Base-by-base conservation (phyloP, 2,888 invertebrate species). In the Microplitis manilae region DNA sequence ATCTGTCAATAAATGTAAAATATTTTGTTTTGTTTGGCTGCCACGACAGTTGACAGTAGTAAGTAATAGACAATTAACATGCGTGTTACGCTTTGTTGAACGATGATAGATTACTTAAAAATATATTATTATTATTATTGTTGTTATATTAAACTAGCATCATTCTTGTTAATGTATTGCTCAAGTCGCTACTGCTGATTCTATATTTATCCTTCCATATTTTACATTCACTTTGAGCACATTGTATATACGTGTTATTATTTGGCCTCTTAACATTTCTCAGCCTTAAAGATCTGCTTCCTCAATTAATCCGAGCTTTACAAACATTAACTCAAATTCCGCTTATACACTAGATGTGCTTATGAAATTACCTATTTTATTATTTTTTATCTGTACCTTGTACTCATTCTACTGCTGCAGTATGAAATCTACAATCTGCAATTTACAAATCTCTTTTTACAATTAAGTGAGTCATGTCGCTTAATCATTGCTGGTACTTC, bases 11-110 rank as follows among this genome's bases (percentile, higher is more conserved):
- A 30, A 30, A 4, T 30, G 30, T 30, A 4, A 30, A 30, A 30
- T 50, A 9, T 50, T 83, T 83, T 78, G 79, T 82, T 80, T 83
- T 86, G 83, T 86, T 87, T 80, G 80, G 88, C 86, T 88, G 85
- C 86, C 83, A 82, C 82, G 82, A 85, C 85, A 89, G 89, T 85
- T 85, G 88, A 87, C 78, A 86, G 85, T 86, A 87, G 86, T 89
- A 89, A 87, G 90, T 89, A 86, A 87, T 80, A 81, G 79, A 79
- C 72, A 75, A 79, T 73, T 72, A 76, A 81, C 75, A 61, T 75
- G 65, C 30, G 65, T 13, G 8, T 65, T 65, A 30, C 20, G 38
- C 30, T 65, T 65, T 65, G 9, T 65, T 30, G 9, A 65, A 8
- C 20, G 13, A 30, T 65, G 65, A 65, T 65, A 65, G 30, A 65